A percentile compares a stretch with the other conserved stretches of the same genome.
phyloP scores from a whole-genome alignment of 2,113 vertebrate genomes.

The Thunnus maccoyii region DNA sequence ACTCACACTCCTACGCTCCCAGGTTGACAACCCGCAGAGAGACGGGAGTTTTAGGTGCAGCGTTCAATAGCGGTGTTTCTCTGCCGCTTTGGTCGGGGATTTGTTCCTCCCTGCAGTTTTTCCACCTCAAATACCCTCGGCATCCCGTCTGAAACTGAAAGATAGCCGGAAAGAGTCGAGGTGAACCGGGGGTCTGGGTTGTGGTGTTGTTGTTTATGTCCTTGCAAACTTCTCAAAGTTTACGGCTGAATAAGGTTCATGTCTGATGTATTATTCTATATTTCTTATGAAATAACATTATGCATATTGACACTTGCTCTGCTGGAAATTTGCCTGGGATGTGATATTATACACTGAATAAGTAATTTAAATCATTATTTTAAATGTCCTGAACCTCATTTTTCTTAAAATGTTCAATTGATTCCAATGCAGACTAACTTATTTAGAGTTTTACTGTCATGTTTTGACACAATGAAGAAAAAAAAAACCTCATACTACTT shows the following conservation, averaged over 20 bases:
- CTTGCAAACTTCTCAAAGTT: background rate
- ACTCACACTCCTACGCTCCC: conserved; percentile 12
- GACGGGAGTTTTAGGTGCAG: conserved; percentile 16
- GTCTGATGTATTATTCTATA: background rate
- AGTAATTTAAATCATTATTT: background rate
- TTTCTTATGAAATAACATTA: background rate
- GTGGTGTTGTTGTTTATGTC: background rate
- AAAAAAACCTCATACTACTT: background rate
- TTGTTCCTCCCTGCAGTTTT: conserved; percentile 35
- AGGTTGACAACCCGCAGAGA: conserved; percentile 33
- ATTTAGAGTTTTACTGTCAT: too few species aligned
- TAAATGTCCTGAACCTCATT: background rate
- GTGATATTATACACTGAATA: conserved; percentile 1
- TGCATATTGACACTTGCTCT: background rate
- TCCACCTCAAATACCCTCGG: background rate
- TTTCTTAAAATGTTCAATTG: too few species aligned
- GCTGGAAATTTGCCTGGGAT: background rate
- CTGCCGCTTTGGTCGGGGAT: conserved; percentile 34
- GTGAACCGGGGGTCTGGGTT: background rate
- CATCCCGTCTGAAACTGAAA: conserved; percentile 10
- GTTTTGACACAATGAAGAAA: too few species aligned
- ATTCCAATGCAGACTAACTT: too few species aligned
- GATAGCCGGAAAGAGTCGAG: background rate
- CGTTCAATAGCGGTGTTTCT: conserved; percentile 21
- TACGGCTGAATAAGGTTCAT: background rate